Conservation (phyloP, 37 sponge, comb jelly and placozoan species). For the Lycopodina hypogea region DNA sequence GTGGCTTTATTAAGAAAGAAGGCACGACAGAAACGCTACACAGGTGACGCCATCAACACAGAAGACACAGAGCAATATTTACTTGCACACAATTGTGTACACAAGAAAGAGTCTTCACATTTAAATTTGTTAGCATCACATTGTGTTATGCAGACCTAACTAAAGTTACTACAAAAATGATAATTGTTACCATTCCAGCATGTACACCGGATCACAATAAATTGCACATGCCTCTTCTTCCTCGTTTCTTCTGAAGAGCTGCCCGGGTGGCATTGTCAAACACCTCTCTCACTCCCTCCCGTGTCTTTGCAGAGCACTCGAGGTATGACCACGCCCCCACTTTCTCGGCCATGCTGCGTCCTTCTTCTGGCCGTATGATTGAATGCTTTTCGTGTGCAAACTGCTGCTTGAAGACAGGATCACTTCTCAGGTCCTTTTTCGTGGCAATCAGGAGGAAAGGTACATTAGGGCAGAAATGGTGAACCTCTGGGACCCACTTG, state of each 20-base stretch:
- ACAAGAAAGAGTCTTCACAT: too few species aligned
- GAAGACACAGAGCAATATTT: too few species aligned
- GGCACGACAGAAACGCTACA: too few species aligned
- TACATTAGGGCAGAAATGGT: constrained; percentile 71
- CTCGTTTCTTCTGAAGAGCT: constrained; percentile 34
- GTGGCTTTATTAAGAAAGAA: too few species aligned
- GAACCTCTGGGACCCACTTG: constrained; percentile 80
- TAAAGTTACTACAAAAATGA: too few species aligned
- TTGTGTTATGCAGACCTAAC: too few species aligned
- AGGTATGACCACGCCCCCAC: constrained; percentile 67
- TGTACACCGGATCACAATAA: constrained; percentile 33
- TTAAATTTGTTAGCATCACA: too few species aligned
- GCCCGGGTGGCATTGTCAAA: constrained; percentile 58
- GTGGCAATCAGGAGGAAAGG: constrained; percentile 73
- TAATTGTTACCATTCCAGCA: too few species aligned
- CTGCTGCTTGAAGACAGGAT: constrained; percentile 58
- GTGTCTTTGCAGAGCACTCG: constrained; percentile 72
- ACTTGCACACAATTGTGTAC: too few species aligned
- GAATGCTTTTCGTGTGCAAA: constrained; percentile 51
- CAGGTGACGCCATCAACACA: too few species aligned
- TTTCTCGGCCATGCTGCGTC: constrained; percentile 60
- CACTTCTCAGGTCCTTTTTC: constrained; percentile 64
- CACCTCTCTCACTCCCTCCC: constrained; percentile 74
- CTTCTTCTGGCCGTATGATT: constrained; percentile 37
- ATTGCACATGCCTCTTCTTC: constrained; percentile 40